Evolutionary conservation across 2,113 vertebrate genomes (phyloP), one percentile per base, ranked within the genome.

Genomic region (Corythornis cristatus): DNA sequence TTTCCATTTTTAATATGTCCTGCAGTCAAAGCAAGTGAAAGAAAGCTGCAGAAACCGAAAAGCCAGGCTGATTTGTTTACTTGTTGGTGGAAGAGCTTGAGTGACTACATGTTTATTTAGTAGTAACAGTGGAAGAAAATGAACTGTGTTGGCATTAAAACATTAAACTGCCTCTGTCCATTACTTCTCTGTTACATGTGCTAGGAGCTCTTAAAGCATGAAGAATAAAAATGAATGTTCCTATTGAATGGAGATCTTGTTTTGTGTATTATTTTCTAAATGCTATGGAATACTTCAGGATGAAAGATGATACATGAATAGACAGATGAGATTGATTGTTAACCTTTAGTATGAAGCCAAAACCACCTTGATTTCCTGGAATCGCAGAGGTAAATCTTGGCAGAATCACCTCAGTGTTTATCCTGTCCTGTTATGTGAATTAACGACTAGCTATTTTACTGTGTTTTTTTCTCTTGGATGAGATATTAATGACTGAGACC

Each of bases 311-410:
- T 64, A 78, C 1, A 2, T 61, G 82, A 75, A 48, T 77, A 91
- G 67, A 64, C 45, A 65, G 60, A 71, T 48, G 66, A 78, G 79
- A 81, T 26, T 66, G 82, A 91, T 57, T 77, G 31, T 85, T 93
- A 84, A 76, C 68, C 18, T 93, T 71, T 86, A 89, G 35, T 65
- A 65, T 90, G 86, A 71, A 85, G 77, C 79, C 68, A 77, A 86
- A 88, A 91, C 85, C 80, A 83, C 76, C 85, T 95, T 93, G 93
- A 88, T 95, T 96, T 96, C 89, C 91, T 89, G 94, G 87, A 96
- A 96, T 57, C 28, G 33, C 29, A 78, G 90, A 89, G 86, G 56
- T 81, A 87, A 80, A 91, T 95, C 93, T 83, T 93, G 82, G 87
- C 93, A 75, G 45, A 89, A 86, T 91, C 93, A 89, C 61, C 57